Evolutionary conservation across 2,888 invertebrate species (phyloP), one percentile per base, ranked within the genome.

Genomic region (Smittia sp.): DNA sequence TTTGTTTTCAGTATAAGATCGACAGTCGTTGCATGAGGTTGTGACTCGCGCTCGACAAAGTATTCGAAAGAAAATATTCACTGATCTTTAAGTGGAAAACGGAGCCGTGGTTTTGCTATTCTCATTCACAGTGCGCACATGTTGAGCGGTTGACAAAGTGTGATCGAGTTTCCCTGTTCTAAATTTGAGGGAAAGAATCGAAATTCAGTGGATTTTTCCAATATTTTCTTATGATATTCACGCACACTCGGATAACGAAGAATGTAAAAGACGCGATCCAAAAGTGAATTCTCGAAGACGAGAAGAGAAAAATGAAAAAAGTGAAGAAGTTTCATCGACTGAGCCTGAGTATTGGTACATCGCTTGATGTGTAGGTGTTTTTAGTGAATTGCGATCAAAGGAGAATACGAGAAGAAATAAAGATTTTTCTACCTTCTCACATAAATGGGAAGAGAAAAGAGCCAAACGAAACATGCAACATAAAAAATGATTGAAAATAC

Each of bases 311-410:
- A 63, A 63, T 63, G 62, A 32, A 24, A 54, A 54, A 69, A 27
- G 27, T 69, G 69, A 69, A 54, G 32, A 39, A 69, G 41, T 69
- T 54, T 69, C 54, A 18, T 62, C 24, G 20, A 27, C 13, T 13
- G 22, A 54, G 15, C 41, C 54, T 69, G 52, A 72, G 72, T 62
- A 72, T 72, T 69, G 69, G 69, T 69, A 69, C 54, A 69, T 52
- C 18, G 13, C n/a, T 69, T 11, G 46, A 68, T 27, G 54, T 69
- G 69, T 69, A 54, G 52, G 54, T 52, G 69, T 69, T 54, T 54
- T 15, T 54, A n/a, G 69, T 69, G 54, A 69, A 69, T 69, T 63
- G 41, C 54, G 69, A 69, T 69, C 54, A 69, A 69, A 69, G 54
- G 69, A 25, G 54, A 54, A 69, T 13, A 27, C 46, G 54, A 69